Conservation (phyloP, 2,113 vertebrate genomes). For the Melanerpes formicivorus region DNA sequence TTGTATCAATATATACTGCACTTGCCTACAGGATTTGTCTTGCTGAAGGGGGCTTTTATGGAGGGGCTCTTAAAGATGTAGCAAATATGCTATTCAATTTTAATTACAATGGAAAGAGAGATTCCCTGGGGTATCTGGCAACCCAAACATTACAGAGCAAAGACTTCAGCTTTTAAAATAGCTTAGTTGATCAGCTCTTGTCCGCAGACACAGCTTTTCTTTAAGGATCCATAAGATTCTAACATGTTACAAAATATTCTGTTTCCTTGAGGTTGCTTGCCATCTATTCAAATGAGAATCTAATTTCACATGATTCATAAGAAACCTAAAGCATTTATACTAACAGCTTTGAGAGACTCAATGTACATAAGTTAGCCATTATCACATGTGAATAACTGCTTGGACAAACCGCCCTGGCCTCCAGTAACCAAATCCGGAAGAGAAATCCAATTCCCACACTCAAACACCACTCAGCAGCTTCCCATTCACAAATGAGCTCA, state of each 20-base stretch:
- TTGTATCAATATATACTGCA: neutral
- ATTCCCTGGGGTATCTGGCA: constrained; percentile 14
- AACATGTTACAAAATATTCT: neutral
- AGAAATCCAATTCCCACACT: constrained; percentile 15
- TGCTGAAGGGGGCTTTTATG: neutral
- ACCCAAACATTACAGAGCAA: neutral
- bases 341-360: constrained; percentile 10
- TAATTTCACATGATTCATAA: constrained; percentile 34
- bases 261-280: constrained; percentile 14
- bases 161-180: neutral
- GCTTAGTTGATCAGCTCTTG: neutral
- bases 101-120: neutral
- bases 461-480: neutral
- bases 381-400: neutral
- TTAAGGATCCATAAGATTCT: neutral
- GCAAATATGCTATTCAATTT: neutral
- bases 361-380: neutral
- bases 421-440: constrained; percentile 29
- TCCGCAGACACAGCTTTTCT: neutral
- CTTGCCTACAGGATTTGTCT: neutral
- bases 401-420: neutral
- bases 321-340: constrained; percentile 11
- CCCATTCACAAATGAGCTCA: neutral
- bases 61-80: neutral
- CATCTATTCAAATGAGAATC: neutral